These are phyloP conservation scores for Nemotelus nigrinus DNA, from an alignment of 2,888 invertebrate species.

Conservation along the genomic window DNA sequence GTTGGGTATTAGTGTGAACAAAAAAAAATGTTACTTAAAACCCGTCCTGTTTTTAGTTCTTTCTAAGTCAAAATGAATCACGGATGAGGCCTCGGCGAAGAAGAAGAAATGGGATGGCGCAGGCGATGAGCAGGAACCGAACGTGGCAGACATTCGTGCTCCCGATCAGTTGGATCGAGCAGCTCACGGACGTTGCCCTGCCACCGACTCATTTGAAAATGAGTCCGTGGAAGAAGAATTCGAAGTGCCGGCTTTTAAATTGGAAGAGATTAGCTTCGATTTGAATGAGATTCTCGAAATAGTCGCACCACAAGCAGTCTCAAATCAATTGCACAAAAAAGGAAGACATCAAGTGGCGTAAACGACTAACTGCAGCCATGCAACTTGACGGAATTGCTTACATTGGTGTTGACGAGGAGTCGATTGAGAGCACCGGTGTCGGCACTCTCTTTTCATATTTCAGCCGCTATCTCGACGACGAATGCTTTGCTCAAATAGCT, in stretches of 20 bases:
- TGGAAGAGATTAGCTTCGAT: not conserved
- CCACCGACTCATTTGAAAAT: not conserved
- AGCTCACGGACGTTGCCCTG: not conserved
- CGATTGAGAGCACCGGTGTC: not conserved
- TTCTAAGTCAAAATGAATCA: too few species aligned
- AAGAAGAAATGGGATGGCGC: not conserved
- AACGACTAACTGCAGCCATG: not conserved
- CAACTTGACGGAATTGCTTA: not conserved
- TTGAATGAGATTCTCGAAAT: not conserved
- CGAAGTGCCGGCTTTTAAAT: not conserved
- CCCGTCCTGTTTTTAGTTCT: too few species aligned
- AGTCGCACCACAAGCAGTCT: not conserved
- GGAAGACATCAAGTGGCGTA: conserved; percentile 1
- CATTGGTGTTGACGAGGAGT: not conserved
- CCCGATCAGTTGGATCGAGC: not conserved
- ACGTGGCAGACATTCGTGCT: not conserved
- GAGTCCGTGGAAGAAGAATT: not conserved
- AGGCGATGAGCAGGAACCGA: not conserved
- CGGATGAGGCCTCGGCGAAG: too few species aligned
- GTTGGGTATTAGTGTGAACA: too few species aligned
- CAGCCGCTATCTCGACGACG: conserved; percentile 1
- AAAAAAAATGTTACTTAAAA: too few species aligned
- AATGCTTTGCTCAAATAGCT: too few species aligned
- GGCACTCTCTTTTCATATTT: conserved; percentile 4
- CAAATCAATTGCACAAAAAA: conserved; percentile 5